Evolutionary conservation across 1,140 invertebrate species (phyloP).

Genomic region (Ectropis grisescens): DNA sequence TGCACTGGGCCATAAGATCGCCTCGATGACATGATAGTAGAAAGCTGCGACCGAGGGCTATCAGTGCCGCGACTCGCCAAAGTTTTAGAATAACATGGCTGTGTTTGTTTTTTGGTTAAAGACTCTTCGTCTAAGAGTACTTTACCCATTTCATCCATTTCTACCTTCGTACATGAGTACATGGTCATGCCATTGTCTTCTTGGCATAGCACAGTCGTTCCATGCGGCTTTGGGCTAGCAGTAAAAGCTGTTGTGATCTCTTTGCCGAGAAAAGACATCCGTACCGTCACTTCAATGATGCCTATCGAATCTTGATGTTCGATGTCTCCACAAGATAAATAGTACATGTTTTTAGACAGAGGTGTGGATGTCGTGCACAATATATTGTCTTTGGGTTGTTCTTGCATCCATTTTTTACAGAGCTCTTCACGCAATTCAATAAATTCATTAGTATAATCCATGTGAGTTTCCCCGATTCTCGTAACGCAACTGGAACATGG

Average conservation of each 20-base stretch:
- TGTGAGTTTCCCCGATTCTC: slow-evolving; percentile 44
- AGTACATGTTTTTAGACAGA: slow-evolving; percentile 46
- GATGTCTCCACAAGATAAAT: slow-evolving; percentile 36
- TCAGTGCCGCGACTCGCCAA: too few relatives aligned
- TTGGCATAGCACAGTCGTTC: slow-evolving; percentile 35
- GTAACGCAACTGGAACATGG: slow-evolving; percentile 47
- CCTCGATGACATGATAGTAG: slow-evolving; percentile 18
- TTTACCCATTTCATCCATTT: slow-evolving; percentile 55
- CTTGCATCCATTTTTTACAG: slow-evolving; percentile 42
- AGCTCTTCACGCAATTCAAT: slow-evolving; percentile 37
- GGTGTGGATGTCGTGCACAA: slow-evolving; percentile 52
- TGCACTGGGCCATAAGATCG: slow-evolving; percentile 7
- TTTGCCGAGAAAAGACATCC: slow-evolving; percentile 58
- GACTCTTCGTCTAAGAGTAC: slow-evolving; percentile 51
- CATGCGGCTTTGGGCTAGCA: slow-evolving; percentile 31
- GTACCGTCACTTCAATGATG: slow-evolving; percentile 42
- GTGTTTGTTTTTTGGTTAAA: slow-evolving; percentile 20
- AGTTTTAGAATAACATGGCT: too few relatives aligned
- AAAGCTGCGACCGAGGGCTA: too few relatives aligned
- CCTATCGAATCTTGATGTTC: slow-evolving; percentile 44
- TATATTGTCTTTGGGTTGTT: slow-evolving; percentile 50
- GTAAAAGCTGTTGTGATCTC: slow-evolving; percentile 54
- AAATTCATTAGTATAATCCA: slow-evolving; percentile 48
- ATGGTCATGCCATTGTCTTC: slow-evolving; percentile 51
- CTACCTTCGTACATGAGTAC: slow-evolving; percentile 55